Base-by-base conservation (phyloP, 2,797 vertebrate species). In the Apogon talboti region DNA sequence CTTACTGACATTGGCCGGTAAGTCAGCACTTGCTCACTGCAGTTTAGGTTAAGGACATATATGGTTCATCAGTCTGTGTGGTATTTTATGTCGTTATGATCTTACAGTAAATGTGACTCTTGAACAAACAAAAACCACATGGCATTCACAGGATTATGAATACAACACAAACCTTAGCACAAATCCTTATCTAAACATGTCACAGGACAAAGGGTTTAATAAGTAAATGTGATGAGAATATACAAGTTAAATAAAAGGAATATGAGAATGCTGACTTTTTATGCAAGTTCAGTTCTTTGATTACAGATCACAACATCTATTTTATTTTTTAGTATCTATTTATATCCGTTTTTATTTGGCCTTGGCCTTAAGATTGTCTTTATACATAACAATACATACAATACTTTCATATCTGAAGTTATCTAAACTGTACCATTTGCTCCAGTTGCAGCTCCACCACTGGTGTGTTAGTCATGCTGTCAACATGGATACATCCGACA, bases 1-100 rank as follows among this genome's bases (percentile, higher is more conserved):
- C 62, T 69, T 59, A n/a, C n/a, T n/a, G n/a, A n/a, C n/a, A n/a
- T n/a, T n/a, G 40, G 45, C 57, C 69, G 63, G 44, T 33, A 67
- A 13, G 30, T 60, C 10, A 3, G 38, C 11, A 1, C 47, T 64
- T 3, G 19, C 43, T 63, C 43, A 6, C 37, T 60, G 45, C 52
- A 18, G 47, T 51, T 68, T 11, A 77, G 30, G 46, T 59, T 51
- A 4, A 68, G 38, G 50, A 51, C 13, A 37, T 21, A 11, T 16
- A 63, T 38, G 60, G 11, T 13, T 69, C 45, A 47, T 53, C 44
- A 63, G 41, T 6, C 24, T 55, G 6, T 15, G 1, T 37, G 16
- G 3, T 12, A 1, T 42, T 19, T 43, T 53, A 2, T 43, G 6
- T 37, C 16, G 0, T 42, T 50, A 3, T 35, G 7, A 35, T 35